A percentile compares a stretch with the other conserved stretches of the same genome.
Evolutionary conservation across 64 coral and sea anemone genomes (phyloP).

Genomic region (Catalaphyllia jardinei): DNA sequence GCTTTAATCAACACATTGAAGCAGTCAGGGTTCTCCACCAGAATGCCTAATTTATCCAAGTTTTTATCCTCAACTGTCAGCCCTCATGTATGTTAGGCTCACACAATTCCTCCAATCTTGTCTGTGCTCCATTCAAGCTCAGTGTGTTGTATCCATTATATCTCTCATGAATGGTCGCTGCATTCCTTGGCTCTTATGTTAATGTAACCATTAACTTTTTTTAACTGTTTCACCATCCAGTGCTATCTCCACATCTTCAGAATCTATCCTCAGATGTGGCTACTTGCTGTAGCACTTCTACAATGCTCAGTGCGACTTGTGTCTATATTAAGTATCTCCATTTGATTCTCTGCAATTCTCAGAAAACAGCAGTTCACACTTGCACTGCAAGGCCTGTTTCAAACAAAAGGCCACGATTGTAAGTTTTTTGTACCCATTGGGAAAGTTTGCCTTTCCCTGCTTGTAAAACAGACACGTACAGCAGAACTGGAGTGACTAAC

Average conservation of each 20-base stretch:
- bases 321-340: conserved; percentile 7
- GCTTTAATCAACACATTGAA: not conserved
- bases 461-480: conserved; percentile 24
- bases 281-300: not conserved
- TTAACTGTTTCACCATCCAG: not conserved
- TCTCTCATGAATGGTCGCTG: not conserved
- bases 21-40: not conserved
- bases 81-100: not conserved
- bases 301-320: not conserved
- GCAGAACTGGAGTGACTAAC: conserved; percentile 38
- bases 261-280: conserved; percentile 18
- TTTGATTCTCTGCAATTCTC: not conserved
- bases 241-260: conserved; percentile 2
- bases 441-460: conserved; percentile 26
- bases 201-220: not conserved
- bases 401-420: not conserved
- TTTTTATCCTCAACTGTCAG: not conserved
- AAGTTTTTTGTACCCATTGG: conserved; percentile 2
- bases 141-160: not conserved
- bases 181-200: conserved; percentile 9
- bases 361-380: not conserved
- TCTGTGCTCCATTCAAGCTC: not conserved
- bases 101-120: not conserved
- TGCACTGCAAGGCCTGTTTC: not conserved
- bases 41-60: not conserved